Base-by-base conservation (phyloP, 2,888 invertebrate genomes). In the Morpho helenor region DNA sequence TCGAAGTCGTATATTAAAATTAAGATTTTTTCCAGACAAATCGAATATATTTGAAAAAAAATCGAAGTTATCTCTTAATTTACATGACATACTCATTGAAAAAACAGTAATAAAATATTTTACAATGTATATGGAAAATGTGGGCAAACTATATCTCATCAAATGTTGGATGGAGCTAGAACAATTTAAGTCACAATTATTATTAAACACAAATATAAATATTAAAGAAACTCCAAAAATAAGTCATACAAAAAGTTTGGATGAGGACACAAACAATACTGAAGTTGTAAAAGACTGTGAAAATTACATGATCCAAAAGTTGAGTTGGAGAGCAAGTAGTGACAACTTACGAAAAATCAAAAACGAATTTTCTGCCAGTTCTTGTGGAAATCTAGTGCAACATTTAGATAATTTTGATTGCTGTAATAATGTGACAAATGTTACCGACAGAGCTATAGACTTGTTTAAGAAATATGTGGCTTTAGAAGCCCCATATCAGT, bases 101-200 rank as follows among this genome's bases (percentile, higher is more conserved):
- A 95, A 95, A 76, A 94, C 94, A 76, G 96, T 96, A 57, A 87
- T 97, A 39, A 94, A 94, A 50, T 96, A 96, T 82, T 96, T 98
- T 78, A 92, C 96, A 57, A 96, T 97, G 73, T 98, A 94, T 81
- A 93, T 98, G 93, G 96, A 97, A 73, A 91, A 93, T n/a, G 92
- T 93, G 65, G 93, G 93, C 59, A 93, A 93, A 56, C 82, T 94
- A 57, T 82, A 92, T 22, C 86, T 94, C 42, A 91, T 96, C 1
- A 94, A 94, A 77, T 95, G 96, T 79, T 96, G 94, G 93, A 77
- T 96, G 65, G 96, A 96, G 72, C 92, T 95, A 49, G 94, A 96
- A 73, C 92, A 93, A 68, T 94, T 95, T 70, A 92, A 91, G 72
- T 75, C 64, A 59, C 65, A 60, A 62, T 46, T 74, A 50, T 42